Percentiles rank a stretch among this genome's conserved stretches.
Conservation (phyloP, 2,113 vertebrate genomes). For the Salvelinus namaycush region DNA sequence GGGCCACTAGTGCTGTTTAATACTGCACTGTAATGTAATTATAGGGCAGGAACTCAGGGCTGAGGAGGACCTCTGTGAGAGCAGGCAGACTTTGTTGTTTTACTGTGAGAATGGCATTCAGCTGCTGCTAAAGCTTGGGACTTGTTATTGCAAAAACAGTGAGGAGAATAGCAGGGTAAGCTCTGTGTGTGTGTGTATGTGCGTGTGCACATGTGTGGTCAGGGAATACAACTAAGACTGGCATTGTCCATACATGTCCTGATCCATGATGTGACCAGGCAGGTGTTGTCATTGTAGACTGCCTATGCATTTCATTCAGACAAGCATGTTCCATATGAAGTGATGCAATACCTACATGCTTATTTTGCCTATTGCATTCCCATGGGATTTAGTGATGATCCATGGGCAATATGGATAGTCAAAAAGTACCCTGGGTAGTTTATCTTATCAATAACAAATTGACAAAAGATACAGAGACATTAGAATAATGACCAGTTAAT, state of each 20-base stretch:
- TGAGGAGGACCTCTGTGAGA: constrained; percentile 24
- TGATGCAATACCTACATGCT: background rate
- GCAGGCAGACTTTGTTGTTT: background rate
- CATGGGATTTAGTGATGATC: background rate
- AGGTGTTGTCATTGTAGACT: background rate
- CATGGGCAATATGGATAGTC: background rate
- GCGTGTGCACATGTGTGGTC: too few relatives aligned
- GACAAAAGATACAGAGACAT: too few relatives aligned
- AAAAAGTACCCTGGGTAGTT: background rate
- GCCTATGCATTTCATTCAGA: background rate
- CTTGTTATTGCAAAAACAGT: background rate
- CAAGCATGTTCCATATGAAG: background rate
- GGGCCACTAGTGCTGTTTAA: constrained; percentile 48
- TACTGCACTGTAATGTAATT: constrained; percentile 28
- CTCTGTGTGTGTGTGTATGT: background rate
- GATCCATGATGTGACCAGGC: background rate
- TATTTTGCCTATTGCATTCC: background rate
- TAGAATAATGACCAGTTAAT: too few relatives aligned
- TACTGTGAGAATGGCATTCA: constrained; percentile 19
- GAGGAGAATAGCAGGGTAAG: background rate
- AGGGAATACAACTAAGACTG: background rate
- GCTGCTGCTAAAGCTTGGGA: background rate
- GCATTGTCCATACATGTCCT: background rate
- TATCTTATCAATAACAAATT: too few relatives aligned
- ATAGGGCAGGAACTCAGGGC: constrained; percentile 21